Evolutionary conservation across 2,797 vertebrate genomes (phyloP).

Genomic region (Rhinoraja longicauda): DNA sequence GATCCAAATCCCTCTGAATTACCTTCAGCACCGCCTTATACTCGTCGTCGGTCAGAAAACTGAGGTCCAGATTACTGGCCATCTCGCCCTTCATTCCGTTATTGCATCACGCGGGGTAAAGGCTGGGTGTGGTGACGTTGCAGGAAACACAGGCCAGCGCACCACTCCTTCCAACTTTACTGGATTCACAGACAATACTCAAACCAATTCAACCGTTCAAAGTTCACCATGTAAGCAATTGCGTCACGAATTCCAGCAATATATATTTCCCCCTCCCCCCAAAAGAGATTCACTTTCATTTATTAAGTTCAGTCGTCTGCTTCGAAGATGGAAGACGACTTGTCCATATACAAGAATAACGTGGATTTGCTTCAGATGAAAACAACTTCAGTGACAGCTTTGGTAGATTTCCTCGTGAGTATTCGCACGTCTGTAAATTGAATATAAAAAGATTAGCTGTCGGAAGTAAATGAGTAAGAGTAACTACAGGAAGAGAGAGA

Average conservation of each 20-base stretch:
- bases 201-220: not conserved
- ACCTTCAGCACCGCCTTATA: constrained; percentile 57
- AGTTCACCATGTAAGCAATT: not conserved
- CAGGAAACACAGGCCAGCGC: not conserved
- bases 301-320: not conserved
- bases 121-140: not conserved
- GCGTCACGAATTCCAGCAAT: not conserved
- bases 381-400: not conserved
- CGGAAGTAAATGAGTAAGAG: not conserved
- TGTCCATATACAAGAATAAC: not conserved
- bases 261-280: not conserved
- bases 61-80: constrained; percentile 56
- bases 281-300: not conserved
- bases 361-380: not conserved
- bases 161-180: not conserved
- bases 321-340: not conserved
- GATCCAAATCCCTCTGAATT: constrained; percentile 59
- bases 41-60: constrained; percentile 58
- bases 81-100: constrained; percentile 40
- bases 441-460: not conserved
- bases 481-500: no score
- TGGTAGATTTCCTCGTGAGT: not conserved
- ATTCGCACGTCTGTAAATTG: not conserved
- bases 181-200: not conserved
- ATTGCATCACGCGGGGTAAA: not conserved